Percentiles rank a stretch among this genome's conserved stretches.
Evolutionary conservation across 2,888 invertebrate genomes (phyloP).

Genomic region (Epinotia demarniana): DNA sequence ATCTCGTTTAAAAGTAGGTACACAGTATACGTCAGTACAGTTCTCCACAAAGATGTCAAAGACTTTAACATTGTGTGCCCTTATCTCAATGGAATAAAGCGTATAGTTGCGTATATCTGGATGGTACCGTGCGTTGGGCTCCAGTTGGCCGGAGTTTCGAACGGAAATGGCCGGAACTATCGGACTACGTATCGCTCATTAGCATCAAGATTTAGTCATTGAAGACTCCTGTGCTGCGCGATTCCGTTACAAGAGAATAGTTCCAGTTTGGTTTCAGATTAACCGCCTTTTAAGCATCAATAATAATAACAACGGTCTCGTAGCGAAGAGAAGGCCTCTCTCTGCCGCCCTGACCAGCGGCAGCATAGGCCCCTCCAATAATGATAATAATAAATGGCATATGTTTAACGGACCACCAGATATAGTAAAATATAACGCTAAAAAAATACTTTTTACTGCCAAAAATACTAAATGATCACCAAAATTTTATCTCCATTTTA

Average conservation of each 20-base stretch:
- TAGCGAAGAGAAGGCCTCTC: no score
- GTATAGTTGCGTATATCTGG: not conserved
- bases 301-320: no score
- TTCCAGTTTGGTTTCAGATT: not conserved
- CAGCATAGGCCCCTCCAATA: no score
- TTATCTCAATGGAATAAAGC: conserved; percentile 9
- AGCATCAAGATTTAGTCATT: conserved; percentile 30
- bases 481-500: no score
- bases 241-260: conserved; percentile 8
- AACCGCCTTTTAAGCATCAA: not conserved
- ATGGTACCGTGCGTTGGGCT: not conserved
- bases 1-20: conserved; percentile 9
- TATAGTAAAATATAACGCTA: no score
- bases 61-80: no score
- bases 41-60: not conserved
- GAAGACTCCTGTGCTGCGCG: not conserved
- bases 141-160: conserved; percentile 33
- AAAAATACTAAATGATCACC: no score
- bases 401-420: no score
- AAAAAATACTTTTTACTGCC: no score
- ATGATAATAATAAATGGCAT: no score
- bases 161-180: conserved; percentile 43
- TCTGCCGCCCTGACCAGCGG: no score
- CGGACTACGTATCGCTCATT: conserved; percentile 30
- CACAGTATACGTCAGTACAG: not conserved